These are phyloP conservation scores for Cnemophilus loriae DNA, from an alignment of 2,113 vertebrate species.

Conservation along the genomic window DNA sequence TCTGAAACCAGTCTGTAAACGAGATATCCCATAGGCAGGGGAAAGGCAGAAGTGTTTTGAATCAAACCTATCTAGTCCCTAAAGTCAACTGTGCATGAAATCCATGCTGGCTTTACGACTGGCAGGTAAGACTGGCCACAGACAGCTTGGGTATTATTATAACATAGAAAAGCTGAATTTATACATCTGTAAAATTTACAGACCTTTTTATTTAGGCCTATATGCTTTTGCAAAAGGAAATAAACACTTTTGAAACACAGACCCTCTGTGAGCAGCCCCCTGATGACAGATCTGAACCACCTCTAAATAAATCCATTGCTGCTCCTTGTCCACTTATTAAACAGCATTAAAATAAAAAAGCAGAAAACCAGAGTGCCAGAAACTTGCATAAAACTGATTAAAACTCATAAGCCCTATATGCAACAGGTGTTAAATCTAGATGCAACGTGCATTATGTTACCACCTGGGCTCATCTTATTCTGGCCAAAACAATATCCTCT, in stretches of 20 bases:
- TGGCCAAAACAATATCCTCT: slow-evolving; percentile 41
- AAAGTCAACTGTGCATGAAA: not conserved
- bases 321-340: not conserved
- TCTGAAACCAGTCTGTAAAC: not conserved
- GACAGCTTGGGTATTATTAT: not conserved
- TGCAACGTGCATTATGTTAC: not conserved
- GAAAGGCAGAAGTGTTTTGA: not conserved
- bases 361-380: not conserved
- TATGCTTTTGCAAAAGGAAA: not conserved
- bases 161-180: not conserved
- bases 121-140: not conserved
- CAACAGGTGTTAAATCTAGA: slow-evolving; percentile 2
- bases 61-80: not conserved
- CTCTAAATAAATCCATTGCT: not conserved
- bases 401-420: not conserved
- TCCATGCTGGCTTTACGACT: not conserved
- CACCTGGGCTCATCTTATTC: slow-evolving; percentile 22
- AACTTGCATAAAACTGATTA: not conserved
- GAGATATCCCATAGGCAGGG: not conserved
- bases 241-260: not conserved
- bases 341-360: not conserved
- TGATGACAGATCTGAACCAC: not conserved
- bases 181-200: not conserved
- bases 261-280: not conserved
- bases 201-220: not conserved